A percentile compares a stretch with the other conserved stretches of the same genome.
Evolutionary conservation across 2,797 vertebrate species (phyloP).

Genomic region (Pitangus sulphuratus): DNA sequence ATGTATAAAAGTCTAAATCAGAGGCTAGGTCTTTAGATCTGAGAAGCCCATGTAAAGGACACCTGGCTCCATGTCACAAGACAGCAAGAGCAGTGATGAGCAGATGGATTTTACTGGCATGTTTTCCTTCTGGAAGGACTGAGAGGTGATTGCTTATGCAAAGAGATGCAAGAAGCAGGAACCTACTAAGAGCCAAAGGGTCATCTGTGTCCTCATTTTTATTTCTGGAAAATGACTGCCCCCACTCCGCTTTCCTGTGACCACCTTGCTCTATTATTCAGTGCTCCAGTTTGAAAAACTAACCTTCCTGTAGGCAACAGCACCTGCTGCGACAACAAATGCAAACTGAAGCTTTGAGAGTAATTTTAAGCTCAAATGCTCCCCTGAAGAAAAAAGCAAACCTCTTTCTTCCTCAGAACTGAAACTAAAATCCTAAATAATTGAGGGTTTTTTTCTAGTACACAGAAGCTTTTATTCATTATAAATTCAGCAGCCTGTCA

Average conservation of each 20-base stretch:
- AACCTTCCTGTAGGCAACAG: neutral
- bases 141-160: neutral
- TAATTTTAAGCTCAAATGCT: neutral
- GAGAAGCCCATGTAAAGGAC: neutral
- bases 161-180: neutral
- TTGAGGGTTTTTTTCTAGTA: neutral
- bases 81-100: neutral
- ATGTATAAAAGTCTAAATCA: neutral
- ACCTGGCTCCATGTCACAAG: neutral
- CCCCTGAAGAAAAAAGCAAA: neutral
- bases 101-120: conserved; percentile 46
- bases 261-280: neutral
- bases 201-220: conserved; percentile 16
- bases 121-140: neutral
- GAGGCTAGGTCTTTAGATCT: neutral
- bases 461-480: neutral
- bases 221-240: neutral
- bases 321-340: neutral
- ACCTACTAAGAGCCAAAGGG: neutral
- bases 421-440: conserved; percentile 10
- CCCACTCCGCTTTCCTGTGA: neutral
- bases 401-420: neutral
- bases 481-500: conserved; percentile 4
- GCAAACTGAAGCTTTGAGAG: neutral
- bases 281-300: neutral